A percentile compares a stretch with the other conserved stretches of the same genome.
These are phyloP conservation scores for Ctenodactylus gundi DNA, from an alignment of 2,113 vertebrate species.

Conservation along the genomic window DNA sequence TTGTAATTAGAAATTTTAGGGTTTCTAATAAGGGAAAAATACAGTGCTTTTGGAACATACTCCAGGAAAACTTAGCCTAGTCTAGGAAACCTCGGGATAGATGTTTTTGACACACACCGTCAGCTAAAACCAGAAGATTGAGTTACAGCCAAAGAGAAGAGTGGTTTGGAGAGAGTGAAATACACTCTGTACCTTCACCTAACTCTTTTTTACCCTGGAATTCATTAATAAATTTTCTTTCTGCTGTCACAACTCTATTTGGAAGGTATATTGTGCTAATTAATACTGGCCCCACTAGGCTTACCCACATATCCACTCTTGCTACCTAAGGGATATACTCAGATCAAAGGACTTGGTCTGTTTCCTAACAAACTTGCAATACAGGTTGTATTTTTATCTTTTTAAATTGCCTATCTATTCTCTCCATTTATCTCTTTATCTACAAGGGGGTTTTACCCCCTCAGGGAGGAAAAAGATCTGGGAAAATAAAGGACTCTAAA, in stretches of 20 bases:
- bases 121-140: not conserved
- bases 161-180: not conserved
- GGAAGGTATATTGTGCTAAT: constrained; percentile 2
- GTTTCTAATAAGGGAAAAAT: not conserved
- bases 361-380: not conserved
- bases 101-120: not conserved
- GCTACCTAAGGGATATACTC: not conserved
- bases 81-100: not conserved
- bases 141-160: not conserved
- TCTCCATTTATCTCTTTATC: not conserved
- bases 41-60: not conserved
- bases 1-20: not conserved
- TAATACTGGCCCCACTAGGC: not conserved
- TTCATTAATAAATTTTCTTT: not conserved
- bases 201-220: not conserved
- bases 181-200: not conserved
- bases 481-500: not conserved
- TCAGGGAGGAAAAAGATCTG: not conserved
- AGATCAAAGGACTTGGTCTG: not conserved
- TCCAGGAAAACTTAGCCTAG: not conserved
- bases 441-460: not conserved
- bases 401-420: not conserved
- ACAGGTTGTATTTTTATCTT: not conserved
- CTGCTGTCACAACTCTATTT: constrained; percentile 2
- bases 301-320: not conserved